phyloP scores from a whole-genome alignment of 2,797 vertebrate genomes.

The Gadopsis marmoratus region DNA sequence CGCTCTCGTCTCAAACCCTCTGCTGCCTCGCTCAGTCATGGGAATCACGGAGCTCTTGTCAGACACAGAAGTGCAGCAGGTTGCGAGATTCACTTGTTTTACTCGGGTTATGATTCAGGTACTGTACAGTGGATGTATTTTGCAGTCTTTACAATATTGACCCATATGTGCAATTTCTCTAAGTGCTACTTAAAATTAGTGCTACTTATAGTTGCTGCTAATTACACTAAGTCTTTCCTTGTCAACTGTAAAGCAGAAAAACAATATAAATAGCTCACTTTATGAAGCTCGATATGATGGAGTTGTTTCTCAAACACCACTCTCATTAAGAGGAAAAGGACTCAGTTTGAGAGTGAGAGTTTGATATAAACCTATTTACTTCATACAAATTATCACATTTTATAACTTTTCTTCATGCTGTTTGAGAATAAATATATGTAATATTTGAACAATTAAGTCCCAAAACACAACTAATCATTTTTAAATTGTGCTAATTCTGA shows the following conservation, averaged over 20 bases:
- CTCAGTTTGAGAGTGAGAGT: not conserved
- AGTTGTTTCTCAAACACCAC: slow-evolving; percentile 53
- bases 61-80: slow-evolving; percentile 56
- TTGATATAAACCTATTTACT: slow-evolving; percentile 11
- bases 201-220: slow-evolving; percentile 43
- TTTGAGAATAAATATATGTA: not conserved
- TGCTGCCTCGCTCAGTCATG: slow-evolving; percentile 53
- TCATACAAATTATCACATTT: slow-evolving; percentile 10
- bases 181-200: slow-evolving; percentile 62
- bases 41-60: slow-evolving; percentile 49
- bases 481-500: slow-evolving; percentile 4
- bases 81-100: slow-evolving; percentile 46
- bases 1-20: slow-evolving; percentile 46
- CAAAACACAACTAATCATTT: slow-evolving; percentile 1
- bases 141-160: slow-evolving; percentile 57
- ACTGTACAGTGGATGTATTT: slow-evolving; percentile 40
- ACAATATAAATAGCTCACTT: slow-evolving; percentile 44
- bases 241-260: slow-evolving; percentile 46
- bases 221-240: slow-evolving; percentile 59
- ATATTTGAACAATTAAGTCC: not conserved
- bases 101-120: slow-evolving; percentile 52
- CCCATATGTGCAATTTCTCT: slow-evolving; percentile 64
- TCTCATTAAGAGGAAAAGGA: slow-evolving; percentile 44
- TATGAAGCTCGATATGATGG: slow-evolving; percentile 46
- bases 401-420: not conserved